phyloP scores from a whole-genome alignment of 2,113 vertebrate species.

The Mellivora capensis region DNA sequence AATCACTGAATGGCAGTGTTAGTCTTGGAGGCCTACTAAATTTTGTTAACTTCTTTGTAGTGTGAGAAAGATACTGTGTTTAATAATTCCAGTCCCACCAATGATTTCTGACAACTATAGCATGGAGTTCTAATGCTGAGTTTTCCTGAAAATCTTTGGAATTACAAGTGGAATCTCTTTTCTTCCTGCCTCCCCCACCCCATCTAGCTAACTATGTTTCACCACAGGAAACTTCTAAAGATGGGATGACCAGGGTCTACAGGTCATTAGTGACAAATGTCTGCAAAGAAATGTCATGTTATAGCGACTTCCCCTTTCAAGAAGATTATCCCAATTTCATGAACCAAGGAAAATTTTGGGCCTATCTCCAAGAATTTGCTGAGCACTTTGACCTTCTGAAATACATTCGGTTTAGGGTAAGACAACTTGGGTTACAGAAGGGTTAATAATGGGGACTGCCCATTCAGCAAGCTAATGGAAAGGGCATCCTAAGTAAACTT shows the following conservation, averaged over 20 bases:
- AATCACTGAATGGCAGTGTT: not conserved
- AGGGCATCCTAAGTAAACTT: not conserved
- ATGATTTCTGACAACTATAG: not conserved
- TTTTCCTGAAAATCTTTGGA: not conserved
- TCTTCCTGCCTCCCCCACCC: not conserved
- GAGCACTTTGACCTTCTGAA: slow-evolving; percentile 85
- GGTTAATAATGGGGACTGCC: not conserved
- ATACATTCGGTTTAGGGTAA: slow-evolving; percentile 89
- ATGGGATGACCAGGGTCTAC: slow-evolving; percentile 84
- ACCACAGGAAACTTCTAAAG: slow-evolving; percentile 82
- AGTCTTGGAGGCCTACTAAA: not conserved
- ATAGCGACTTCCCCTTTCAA: slow-evolving; percentile 92
- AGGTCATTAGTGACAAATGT: slow-evolving; percentile 89
- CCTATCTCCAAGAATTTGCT: slow-evolving; percentile 87
- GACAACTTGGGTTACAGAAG: not conserved
- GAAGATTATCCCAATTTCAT: slow-evolving; percentile 90
- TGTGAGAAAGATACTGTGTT: not conserved
- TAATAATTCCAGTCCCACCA: not conserved
- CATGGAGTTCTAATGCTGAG: not conserved
- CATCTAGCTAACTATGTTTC: not conserved
- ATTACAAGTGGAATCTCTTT: not conserved
- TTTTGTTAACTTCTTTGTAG: not conserved
- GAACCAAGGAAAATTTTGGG: slow-evolving; percentile 84
- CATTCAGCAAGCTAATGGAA: not conserved
- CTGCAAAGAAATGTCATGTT: slow-evolving; percentile 95